A percentile compares a stretch with the other conserved stretches of the same genome.
Evolutionary conservation across 2,888 invertebrate species (phyloP).

Genomic region (Stegana nigrithorax): DNA sequence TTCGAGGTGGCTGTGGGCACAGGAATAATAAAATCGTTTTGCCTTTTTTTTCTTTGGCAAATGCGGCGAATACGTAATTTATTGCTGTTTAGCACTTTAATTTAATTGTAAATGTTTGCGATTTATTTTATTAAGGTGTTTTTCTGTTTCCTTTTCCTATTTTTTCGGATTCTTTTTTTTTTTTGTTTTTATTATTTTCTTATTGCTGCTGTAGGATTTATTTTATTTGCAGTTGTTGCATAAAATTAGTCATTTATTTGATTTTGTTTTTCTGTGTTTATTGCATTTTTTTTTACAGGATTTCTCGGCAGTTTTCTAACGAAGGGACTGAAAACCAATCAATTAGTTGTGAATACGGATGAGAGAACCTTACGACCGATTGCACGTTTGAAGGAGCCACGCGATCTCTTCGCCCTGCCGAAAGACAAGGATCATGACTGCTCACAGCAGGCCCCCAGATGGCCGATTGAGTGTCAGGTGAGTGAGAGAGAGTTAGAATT

Average conservation of each 20-base stretch:
- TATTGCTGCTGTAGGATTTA: too few relatives aligned
- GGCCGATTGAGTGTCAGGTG: constrained; percentile 92
- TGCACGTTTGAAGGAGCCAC: constrained; percentile 76
- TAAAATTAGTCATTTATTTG: too few relatives aligned
- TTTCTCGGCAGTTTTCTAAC: constrained; percentile 68
- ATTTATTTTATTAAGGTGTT: constrained; percentile 1
- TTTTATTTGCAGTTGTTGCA: too few relatives aligned
- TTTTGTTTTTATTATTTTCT: constrained; percentile 3
- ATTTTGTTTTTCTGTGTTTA: not conserved
- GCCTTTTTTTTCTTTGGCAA: not conserved
- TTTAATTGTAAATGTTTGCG: not conserved
- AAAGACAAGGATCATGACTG: constrained; percentile 75
- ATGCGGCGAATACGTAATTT: not conserved
- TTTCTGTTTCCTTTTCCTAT: too few relatives aligned
- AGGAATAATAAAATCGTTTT: too few relatives aligned
- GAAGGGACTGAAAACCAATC: constrained; percentile 74
- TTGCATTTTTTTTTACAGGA: constrained; percentile 51
- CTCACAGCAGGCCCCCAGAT: constrained; percentile 83
- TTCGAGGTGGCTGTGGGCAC: too few relatives aligned
- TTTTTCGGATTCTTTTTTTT: not conserved
- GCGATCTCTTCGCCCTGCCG: constrained; percentile 79
- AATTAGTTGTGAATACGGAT: constrained; percentile 78
- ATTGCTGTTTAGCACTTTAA: not conserved
- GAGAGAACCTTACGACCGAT: constrained; percentile 74
- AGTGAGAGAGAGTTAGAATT: too few relatives aligned